Evolutionary conservation across 2,113 vertebrate genomes (phyloP), one percentile per base, ranked within the genome.

Genomic region (Thamnophis sirtalis): DNA sequence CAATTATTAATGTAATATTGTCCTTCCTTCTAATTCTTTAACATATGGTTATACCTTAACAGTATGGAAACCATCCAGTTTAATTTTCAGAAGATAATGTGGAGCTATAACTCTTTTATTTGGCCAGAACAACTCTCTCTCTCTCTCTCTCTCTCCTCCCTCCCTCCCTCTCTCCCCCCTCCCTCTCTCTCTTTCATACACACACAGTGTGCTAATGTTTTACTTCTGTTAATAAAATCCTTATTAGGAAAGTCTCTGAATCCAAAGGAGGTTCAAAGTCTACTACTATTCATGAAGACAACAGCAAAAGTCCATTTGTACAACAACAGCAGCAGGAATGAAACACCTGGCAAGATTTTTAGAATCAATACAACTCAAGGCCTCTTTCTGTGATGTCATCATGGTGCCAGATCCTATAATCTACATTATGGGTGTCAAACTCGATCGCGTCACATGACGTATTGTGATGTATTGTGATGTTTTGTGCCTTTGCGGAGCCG

Each of bases 381-480:
- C 5, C 11, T 49, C 17, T 43, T 60, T 55, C 28, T 87, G 15
- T 15, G 15, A 56, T 88, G 17, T 49, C 26, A 15, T 33, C n/a
- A 56, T 21, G 38, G n/a, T 24, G 53, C 9, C 87, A 56, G 38
- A 10, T 22, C 87, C 38, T 38, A 88, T 58, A 48, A 38, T 10
- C 9, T 88, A 55, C 56, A 58, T 58, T 26, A 63, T 0, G 1
- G 26, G 26, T 28, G 9, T 63, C 60, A 28, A 63, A 63, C 60
- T 28, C 60, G 0, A 63, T 28, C 0, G 1, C 3, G 0, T 28
- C 9, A 11, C 4, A 9, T 5, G 26, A 63, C 4, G 3, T 63
- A 28, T 63, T 4, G 3, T 11, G 58, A 63, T 4, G 9, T 58
- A 58, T 9, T 7, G 1, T 7, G 9, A 58, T 24, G 22, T 58